A percentile compares a stretch with the other conserved stretches of the same genome.
Conservation (phyloP, 1,140 invertebrate genomes). For the Drosophila saltans region DNA sequence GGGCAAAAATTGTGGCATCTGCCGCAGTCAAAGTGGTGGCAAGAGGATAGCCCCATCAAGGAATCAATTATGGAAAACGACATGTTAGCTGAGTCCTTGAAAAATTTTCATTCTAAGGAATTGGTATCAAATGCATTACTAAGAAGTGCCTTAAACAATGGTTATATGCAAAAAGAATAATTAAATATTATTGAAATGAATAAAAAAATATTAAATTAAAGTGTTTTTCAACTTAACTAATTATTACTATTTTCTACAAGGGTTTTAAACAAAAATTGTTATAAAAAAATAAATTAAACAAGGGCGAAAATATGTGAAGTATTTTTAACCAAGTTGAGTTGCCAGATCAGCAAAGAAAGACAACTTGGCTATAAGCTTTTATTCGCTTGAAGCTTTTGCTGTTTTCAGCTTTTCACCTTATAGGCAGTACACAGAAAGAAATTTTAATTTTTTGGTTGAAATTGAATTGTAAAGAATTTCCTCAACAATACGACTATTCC, state of each 20-base stretch:
- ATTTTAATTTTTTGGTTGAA: no score
- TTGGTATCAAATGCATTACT: conserved; percentile 37
- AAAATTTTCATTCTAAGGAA: conserved; percentile 47
- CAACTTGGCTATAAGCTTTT: background rate
- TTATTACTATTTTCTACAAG: no score
- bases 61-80: background rate
- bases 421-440: background rate
- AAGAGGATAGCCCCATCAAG: conserved; percentile 1
- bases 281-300: background rate
- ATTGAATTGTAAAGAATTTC: no score
- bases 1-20: conserved; percentile 31
- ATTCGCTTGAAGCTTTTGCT: background rate
- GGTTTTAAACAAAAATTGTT: no score
- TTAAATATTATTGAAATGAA: no score
- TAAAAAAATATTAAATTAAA: no score
- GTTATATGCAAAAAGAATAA: conserved; percentile 9
- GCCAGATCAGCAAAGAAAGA: background rate
- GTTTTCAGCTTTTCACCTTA: background rate
- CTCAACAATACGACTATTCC: no score
- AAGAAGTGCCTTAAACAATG: conserved; percentile 36
- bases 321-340: background rate
- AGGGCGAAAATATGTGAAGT: no score
- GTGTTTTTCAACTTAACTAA: no score
- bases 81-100: background rate
- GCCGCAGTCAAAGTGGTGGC: conserved; percentile 54